Evolutionary conservation across 2,113 vertebrate genomes (phyloP), one percentile per base, ranked within the genome.

Genomic region (Silurus asotus): DNA sequence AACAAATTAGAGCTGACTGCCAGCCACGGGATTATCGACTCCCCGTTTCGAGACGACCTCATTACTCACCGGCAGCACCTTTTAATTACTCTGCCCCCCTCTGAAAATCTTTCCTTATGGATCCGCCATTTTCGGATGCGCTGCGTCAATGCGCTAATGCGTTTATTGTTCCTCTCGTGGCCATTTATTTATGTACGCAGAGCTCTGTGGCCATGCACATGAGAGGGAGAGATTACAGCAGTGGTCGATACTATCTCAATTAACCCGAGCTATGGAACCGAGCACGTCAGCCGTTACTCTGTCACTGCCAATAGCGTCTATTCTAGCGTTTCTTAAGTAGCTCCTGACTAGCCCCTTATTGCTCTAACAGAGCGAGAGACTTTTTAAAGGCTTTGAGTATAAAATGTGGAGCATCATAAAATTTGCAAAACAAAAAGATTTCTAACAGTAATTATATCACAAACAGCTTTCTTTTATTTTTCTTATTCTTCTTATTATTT

Each of bases 51-150:
- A 95, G 91, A 92, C 90, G 91, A 93, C 80, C 94, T 96, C 97
- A 96, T 98, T 97, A 97, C 95, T 98, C 97, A 96, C 95, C 96
- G 94, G 95, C 97, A 97, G 96, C 96, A 95, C 96, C 96, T 97
- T 97, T 96, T 97, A 98, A 97, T 97, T 97, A 97, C 96, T 96
- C 91, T 20, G 92, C 94, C 93, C 90, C 37, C 93, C 89, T 90
- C 80, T 76, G 88, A 93, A 94, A 93, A 94, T 93, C 94, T 94
- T 94, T 94, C 86, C 65, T 90, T 95, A 94, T 94, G 92, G 95
- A 95, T 96, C 92, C 84, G 86, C 88, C 93, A 89, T 95, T 93
- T 93, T 89, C 84, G 91, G 89, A 92, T 90, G 88, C 91, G 19
- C 86, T 81, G 91, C 88, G 86, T 93, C 92, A 92, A 89, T 93